Evolutionary conservation across 1,140 invertebrate species (phyloP).

Genomic region (Arion vulgaris): DNA sequence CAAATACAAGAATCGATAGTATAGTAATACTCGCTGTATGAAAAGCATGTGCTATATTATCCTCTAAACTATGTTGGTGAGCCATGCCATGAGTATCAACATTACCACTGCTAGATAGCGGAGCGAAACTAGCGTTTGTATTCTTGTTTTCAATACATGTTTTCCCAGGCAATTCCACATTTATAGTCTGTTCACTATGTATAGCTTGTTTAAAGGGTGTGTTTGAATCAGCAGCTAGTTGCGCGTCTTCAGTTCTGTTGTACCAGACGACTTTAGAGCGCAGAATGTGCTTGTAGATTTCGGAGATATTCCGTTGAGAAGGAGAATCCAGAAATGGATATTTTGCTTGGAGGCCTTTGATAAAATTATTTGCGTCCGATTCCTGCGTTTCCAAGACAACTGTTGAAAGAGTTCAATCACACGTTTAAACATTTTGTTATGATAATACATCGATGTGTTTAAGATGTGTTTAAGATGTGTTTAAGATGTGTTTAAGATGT

Average conservation of each 20-base stretch:
- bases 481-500: too few relatives aligned
- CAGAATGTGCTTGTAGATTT: not conserved
- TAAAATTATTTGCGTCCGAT: not conserved
- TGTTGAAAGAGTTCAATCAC: not conserved
- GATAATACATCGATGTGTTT: too few relatives aligned
- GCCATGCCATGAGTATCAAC: not conserved
- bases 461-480: too few relatives aligned
- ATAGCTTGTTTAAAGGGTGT: not conserved
- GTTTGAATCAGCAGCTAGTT: not conserved
- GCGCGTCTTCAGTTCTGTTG: not conserved
- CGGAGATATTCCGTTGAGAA: not conserved
- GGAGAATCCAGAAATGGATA: not conserved
- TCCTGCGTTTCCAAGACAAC: slow-evolving; percentile 18
- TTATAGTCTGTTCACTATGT: not conserved
- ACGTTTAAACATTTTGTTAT: too few relatives aligned
- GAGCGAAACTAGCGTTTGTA: not conserved
- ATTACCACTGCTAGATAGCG: not conserved
- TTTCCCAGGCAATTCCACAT: not conserved
- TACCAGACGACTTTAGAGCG: not conserved
- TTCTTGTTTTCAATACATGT: not conserved
- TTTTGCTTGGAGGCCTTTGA: not conserved
- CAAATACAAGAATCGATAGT: slow-evolving; percentile 52
- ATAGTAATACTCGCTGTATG: slow-evolving; percentile 59
- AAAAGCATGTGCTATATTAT: slow-evolving; percentile 55
- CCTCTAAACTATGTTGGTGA: slow-evolving; percentile 43